Evolutionary conservation across 2,797 vertebrate species (phyloP), one percentile per base, ranked within the genome.

Genomic region (Ispidina lecontei): DNA sequence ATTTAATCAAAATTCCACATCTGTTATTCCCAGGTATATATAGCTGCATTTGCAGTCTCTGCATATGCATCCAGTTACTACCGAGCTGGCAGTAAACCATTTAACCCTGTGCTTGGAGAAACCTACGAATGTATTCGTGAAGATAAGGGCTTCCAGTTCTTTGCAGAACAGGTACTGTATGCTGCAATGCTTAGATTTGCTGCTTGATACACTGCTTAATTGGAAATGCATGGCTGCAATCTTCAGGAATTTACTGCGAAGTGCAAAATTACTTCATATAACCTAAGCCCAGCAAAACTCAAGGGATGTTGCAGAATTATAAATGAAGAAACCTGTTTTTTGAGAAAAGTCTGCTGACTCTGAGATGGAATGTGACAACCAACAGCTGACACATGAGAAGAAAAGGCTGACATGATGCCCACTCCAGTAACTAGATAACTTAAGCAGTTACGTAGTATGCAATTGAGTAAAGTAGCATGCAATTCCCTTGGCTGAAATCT

Each of bases 71-170:
- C 99, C 80, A 99, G 98, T 97, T 99, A 98, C 97, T 99, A 98
- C 98, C 97, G 99, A 95, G 99, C 99, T 12, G 99, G 98, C 67
- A 99, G 99, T 93, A 99, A 99, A 87, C 99, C 99, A 37, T 99
- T 99, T 95, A 99, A 99, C 94, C 99, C 99, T 1, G 97, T 99
- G 69, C 98, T 99, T 62, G 99, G 99, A 90, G 99, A 99, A 96
- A 99, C 99, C 0, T 99, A 99, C 4, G 99, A 99, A 97, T 99
- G 98, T 94, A 96, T 99, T 63, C 98, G 98, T 10, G 98, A 98
- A 86, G 99, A 99, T 96, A 99, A 98, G 96, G 99, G 99, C 92
- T 99, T 99, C 95, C 97, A 91, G 55, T 99, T 99, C 96, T 98
- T 99, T 82, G 98, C 98, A 4, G 99, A 99, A 65, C 98, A 98